These are phyloP conservation scores for Epizoanthus ramosus DNA, from an alignment of 92 coral and sea anemone genomes.

Conservation along the genomic window DNA sequence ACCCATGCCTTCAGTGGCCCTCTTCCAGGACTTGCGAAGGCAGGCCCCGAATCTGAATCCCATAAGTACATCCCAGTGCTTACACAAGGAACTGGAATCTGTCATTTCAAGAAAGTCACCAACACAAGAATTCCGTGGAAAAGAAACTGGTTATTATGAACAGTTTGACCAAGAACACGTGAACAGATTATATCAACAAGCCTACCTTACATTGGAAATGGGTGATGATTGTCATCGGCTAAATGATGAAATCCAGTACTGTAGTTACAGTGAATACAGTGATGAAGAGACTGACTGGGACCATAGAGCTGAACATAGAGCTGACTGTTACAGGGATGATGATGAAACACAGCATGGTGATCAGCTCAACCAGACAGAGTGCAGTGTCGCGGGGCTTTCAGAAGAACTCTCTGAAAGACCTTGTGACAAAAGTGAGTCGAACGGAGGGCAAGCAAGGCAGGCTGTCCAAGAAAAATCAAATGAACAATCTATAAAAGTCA, in stretches of 20 bases:
- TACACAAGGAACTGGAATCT: not conserved
- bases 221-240: not conserved
- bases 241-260: not conserved
- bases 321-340: not conserved
- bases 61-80: not conserved
- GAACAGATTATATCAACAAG: constrained; percentile 21
- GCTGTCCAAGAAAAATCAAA: not conserved
- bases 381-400: not conserved
- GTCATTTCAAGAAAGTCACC: not conserved
- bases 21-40: constrained; percentile 45
- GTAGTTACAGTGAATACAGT: not conserved
- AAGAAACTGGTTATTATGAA: not conserved
- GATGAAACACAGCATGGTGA: not conserved
- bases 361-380: not conserved
- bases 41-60: constrained; percentile 25
- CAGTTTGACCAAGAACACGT: not conserved
- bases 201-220: constrained; percentile 37
- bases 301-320: not conserved
- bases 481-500: not conserved
- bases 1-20: constrained; percentile 66
- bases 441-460: not conserved
- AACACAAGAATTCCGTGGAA: constrained; percentile 3
- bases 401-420: not conserved
- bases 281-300: not conserved
- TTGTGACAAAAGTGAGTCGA: not conserved